Percentiles rank a stretch among this genome's conserved stretches.
phyloP scores from a whole-genome alignment of 2,797 vertebrate species.

The Siniperca scherzeri region DNA sequence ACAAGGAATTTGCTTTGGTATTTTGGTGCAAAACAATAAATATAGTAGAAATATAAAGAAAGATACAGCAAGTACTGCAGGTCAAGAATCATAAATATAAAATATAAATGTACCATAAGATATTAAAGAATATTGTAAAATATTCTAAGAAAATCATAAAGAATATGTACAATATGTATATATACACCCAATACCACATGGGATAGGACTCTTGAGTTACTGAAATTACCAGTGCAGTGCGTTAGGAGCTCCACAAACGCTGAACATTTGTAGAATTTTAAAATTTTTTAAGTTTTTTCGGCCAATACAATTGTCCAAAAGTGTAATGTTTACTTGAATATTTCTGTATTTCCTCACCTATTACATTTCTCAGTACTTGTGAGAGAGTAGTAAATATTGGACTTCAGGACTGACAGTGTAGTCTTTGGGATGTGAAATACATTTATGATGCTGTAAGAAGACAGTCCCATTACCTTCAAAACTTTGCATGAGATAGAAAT shows the following conservation, averaged over 20 bases:
- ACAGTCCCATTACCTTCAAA: neutral
- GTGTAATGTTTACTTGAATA: neutral
- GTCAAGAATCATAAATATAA: too few species aligned
- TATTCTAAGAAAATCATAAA: too few species aligned
- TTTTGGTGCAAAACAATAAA: too few species aligned
- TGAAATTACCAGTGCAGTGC: neutral
- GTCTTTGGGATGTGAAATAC: neutral
- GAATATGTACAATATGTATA: too few species aligned
- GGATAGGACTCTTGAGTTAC: neutral
- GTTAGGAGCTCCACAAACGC: neutral
- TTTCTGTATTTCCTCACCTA: neutral
- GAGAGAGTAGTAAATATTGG: neutral
- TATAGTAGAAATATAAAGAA: too few species aligned
- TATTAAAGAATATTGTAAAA: too few species aligned
- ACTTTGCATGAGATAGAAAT: neutral
- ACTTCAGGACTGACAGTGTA: neutral
- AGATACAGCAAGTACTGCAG: too few species aligned
- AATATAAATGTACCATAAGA: too few species aligned
- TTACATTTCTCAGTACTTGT: constrained; percentile 7
- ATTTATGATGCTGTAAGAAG: neutral
- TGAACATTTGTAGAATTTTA: neutral
- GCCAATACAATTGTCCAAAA: neutral
- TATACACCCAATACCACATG: neutral
- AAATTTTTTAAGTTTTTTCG: neutral
- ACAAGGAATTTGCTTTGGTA: too few species aligned